Evolutionary conservation across 1,140 invertebrate species (phyloP).

Genomic region (Thereuonema tuberculata): DNA sequence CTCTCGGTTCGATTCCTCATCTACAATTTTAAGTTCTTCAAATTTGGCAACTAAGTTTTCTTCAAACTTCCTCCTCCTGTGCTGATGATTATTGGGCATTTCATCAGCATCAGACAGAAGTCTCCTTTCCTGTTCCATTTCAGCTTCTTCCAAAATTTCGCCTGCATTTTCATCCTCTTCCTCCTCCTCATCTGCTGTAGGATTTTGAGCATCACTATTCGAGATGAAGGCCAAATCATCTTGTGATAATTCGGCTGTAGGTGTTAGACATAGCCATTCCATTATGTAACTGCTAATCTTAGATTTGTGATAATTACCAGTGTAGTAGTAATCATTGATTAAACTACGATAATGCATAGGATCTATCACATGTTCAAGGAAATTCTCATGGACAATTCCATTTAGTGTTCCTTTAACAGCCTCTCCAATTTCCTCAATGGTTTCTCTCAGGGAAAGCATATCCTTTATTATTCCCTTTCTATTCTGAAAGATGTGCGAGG

Average conservation of each 20-base stretch:
- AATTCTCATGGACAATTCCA: not conserved
- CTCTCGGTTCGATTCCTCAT: not conserved
- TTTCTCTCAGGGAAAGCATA: not conserved
- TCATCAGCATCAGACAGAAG: not conserved
- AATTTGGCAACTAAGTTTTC: not conserved
- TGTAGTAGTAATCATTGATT: not conserved
- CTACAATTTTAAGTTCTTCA: not conserved
- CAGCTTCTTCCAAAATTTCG: not conserved
- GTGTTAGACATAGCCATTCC: not conserved
- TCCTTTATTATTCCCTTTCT: not conserved
- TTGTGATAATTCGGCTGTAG: not conserved
- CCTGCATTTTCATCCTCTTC: not conserved
- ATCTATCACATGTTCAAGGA: not conserved
- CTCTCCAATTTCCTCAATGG: not conserved
- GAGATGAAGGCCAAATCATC: not conserved
- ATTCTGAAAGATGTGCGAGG: not conserved
- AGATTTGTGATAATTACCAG: not conserved
- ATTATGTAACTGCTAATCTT: not conserved
- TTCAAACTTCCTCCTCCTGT: too few species aligned
- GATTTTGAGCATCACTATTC: not conserved
- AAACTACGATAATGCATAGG: not conserved
- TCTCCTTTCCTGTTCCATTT: not conserved
- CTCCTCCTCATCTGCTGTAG: too few species aligned
- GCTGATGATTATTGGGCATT: not conserved
- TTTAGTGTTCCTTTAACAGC: not conserved